A percentile compares a stretch with the other conserved stretches of the same genome.
Evolutionary conservation across 2,888 invertebrate species (phyloP).

Genomic region (Sycophila texana): DNA sequence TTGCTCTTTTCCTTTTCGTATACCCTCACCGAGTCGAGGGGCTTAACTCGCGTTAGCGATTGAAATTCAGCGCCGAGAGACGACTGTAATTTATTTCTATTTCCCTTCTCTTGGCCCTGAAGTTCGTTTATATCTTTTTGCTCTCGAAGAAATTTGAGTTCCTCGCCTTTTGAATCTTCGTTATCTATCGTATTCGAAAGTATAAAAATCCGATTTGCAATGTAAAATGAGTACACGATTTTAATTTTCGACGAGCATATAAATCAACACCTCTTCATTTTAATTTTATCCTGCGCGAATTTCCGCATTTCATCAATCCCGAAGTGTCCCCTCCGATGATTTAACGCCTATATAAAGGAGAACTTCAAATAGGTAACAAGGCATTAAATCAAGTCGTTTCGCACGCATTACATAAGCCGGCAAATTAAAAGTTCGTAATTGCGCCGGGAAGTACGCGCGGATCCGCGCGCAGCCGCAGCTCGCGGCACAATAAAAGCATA

Average conservation of each 20-base stretch:
- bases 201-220: too few species aligned
- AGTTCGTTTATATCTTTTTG: constrained; percentile 4
- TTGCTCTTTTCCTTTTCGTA: not conserved
- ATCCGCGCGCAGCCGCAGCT: not conserved
- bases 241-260: not conserved
- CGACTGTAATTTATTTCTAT: constrained; percentile 23
- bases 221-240: not conserved
- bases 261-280: too few species aligned
- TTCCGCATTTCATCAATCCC: too few species aligned
- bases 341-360: too few species aligned
- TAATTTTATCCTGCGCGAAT: too few species aligned
- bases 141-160: not conserved
- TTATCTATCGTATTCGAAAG: too few species aligned
- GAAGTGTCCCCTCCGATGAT: too few species aligned
- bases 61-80: constrained; percentile 9
- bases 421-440: constrained; percentile 6
- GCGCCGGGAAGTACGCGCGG: not conserved
- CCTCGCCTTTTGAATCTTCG: too few species aligned
- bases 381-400: too few species aligned
- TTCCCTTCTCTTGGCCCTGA: not conserved
- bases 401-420: too few species aligned
- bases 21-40: not conserved
- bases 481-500: constrained; percentile 32
- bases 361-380: too few species aligned
- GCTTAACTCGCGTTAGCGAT: not conserved